Conservation (phyloP, 2,113 vertebrate species). For the Sylvilagus bachmani region DNA sequence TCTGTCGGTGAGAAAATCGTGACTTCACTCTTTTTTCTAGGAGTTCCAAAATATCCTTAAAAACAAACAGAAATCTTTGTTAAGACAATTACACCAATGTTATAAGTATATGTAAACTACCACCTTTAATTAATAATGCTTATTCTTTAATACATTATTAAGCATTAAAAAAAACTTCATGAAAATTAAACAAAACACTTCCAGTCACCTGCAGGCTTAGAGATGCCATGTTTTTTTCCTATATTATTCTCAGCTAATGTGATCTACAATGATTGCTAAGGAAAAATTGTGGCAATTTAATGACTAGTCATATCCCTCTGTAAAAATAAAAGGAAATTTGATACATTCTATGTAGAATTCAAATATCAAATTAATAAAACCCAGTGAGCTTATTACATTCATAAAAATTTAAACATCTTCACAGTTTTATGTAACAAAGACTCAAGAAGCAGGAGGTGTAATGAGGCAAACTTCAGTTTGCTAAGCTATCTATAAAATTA, state of each 20-base stretch:
- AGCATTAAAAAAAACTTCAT: not conserved
- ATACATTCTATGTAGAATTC: conserved; percentile 37
- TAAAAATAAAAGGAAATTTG: conserved; percentile 27
- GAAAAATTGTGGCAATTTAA: not conserved
- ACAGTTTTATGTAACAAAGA: conserved; percentile 30
- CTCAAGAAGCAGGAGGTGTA: not conserved
- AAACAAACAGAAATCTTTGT: conserved; percentile 48
- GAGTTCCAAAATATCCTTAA: conserved; percentile 97
- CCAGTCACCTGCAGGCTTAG: not conserved
- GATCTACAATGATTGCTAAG: not conserved
- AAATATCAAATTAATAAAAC: conserved; percentile 50
- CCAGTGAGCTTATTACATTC: not conserved
- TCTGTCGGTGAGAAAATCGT: conserved; percentile 97
- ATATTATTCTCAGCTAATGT: not conserved
- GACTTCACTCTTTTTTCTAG: conserved; percentile 99
- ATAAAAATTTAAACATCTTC: conserved; percentile 38
- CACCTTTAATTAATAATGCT: not conserved
- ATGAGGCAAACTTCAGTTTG: not conserved
- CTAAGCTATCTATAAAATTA: conserved; percentile 3
- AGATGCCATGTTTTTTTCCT: not conserved
- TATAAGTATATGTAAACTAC: not conserved
- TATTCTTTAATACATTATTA: not conserved
- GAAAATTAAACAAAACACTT: not conserved
- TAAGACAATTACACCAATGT: not conserved
- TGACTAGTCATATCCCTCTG: not conserved